Base-by-base conservation (phyloP, 2,888 invertebrate genomes). In the Tolmerus cingulatus region DNA sequence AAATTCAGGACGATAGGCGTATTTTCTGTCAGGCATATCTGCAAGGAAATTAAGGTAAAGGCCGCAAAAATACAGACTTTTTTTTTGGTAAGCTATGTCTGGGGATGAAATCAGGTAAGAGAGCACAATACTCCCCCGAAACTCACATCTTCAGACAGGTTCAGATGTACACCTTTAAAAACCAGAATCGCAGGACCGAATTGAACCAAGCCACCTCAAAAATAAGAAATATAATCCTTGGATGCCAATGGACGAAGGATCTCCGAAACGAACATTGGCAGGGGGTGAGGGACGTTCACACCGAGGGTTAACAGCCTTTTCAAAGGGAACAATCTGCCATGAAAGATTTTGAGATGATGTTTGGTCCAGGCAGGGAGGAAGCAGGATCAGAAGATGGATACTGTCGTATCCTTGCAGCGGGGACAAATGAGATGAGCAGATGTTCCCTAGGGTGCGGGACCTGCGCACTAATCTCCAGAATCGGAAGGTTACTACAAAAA, bases 281-380 rank as follows among this genome's bases (percentile, higher is more conserved):
- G 78, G 46, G 78, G 40, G 9, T 3, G 37, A 57, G 79, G 79
- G 51, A 79, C 37, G 19, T 79, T 27, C 57, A 23, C 30, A n/a
- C 55, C n/a, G 82, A 86, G 86, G 86, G 86, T 86, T 86, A 87
- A 87, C 86, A 87, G 87, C 87, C 87, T 87, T 76, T 87, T 74
- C 76, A 30, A 66, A 76, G 74, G 27, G 30, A 30, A 23, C 57
- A 37, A 82, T 82, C 57, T 37, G 57, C 82, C 43, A 46, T 19
- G 37, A 88, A 77, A 66, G 74, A 87, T 85, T 87, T 37, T 46
- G 14, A 46, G 88, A 87, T 74, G 87, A 85, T 27, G 51, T 51
- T 84, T 84, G 87, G 87, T 86, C 86, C 87, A 77, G 76, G 43
- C 16, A 12, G 66, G 23, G 51, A 51, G 66, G 12, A 27, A 87